Evolutionary conservation across 2,113 vertebrate genomes (phyloP).

Genomic region (Spea bombifrons): DNA sequence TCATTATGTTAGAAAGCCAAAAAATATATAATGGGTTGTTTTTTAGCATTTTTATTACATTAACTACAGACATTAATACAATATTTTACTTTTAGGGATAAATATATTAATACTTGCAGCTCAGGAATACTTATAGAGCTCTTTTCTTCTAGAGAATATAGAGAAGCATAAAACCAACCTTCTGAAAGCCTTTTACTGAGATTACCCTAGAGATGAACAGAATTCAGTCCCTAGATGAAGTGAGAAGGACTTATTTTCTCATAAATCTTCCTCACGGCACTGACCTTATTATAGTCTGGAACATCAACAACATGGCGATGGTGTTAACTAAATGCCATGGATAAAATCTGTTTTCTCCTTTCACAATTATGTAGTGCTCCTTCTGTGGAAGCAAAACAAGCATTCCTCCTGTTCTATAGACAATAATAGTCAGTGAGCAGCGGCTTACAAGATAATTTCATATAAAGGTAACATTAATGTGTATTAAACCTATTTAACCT

Average conservation of each 20-base stretch:
- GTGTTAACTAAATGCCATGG: conserved; percentile 48
- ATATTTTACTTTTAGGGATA: neutral
- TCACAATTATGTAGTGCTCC: conserved; percentile 27
- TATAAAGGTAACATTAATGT: neutral
- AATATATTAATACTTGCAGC: too few species aligned
- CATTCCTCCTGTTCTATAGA: conserved; percentile 3
- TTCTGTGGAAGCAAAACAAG: conserved; percentile 18
- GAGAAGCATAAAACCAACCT: conserved; percentile 35
- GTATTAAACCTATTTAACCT: neutral
- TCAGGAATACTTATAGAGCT: neutral
- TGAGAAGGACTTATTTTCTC: conserved; percentile 41
- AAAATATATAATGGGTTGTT: too few species aligned
- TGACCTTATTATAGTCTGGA: conserved; percentile 47
- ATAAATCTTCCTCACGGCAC: conserved; percentile 41
- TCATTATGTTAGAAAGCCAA: too few species aligned
- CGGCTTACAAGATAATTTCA: neutral
- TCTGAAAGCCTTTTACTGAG: conserved; percentile 34
- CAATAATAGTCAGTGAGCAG: too few species aligned
- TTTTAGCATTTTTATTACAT: too few species aligned
- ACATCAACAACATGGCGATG: conserved; percentile 41
- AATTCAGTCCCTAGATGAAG: conserved; percentile 41
- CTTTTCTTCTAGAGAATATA: conserved; percentile 20
- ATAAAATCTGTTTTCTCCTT: conserved; percentile 37
- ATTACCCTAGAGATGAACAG: conserved; percentile 43
- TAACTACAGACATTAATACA: neutral